Conservation (phyloP, 2,113 vertebrate species). For the Oenanthe melanoleuca region DNA sequence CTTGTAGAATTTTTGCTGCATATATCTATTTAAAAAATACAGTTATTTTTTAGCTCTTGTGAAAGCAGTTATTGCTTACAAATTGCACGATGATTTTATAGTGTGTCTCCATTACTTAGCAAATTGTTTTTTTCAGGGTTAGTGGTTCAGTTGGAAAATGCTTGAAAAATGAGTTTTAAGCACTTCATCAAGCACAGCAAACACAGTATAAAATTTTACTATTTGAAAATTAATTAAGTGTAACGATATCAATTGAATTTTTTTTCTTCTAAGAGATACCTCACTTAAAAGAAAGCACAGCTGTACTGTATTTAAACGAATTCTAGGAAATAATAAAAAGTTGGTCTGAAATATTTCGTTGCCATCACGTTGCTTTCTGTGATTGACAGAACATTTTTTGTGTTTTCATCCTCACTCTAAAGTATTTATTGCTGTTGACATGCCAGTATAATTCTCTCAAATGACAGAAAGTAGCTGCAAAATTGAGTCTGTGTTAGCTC, state of each 20-base stretch:
- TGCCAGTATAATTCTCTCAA: conserved; percentile 63
- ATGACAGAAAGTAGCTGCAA: conserved; percentile 52
- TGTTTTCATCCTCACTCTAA: conserved; percentile 51
- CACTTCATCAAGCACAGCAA: conserved; percentile 75
- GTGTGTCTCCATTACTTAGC: conserved; percentile 45
- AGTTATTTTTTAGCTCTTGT: not conserved
- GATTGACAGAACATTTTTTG: conserved; percentile 38
- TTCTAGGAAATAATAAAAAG: conserved; percentile 47
- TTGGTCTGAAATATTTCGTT: conserved; percentile 50
- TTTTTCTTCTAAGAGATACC: conserved; percentile 77
- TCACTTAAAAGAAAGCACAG: conserved; percentile 81
- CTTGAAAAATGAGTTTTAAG: conserved; percentile 51
- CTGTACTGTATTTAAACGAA: conserved; percentile 65
- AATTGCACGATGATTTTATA: conserved; percentile 27
- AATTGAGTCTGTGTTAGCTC: conserved; percentile 36
- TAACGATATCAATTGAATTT: conserved; percentile 44
- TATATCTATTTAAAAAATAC: conserved; percentile 47
- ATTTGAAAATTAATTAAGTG: conserved; percentile 47
- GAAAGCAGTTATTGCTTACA: conserved; percentile 22
- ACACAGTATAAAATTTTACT: conserved; percentile 39
- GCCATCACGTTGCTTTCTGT: conserved; percentile 64
- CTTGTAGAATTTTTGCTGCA: conserved; percentile 36
- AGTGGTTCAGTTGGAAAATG: conserved; percentile 65
- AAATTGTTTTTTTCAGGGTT: conserved; percentile 35
- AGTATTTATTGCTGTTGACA: conserved; percentile 67